Conservation (phyloP, 2,888 invertebrate genomes). For the Polietes domitor region DNA sequence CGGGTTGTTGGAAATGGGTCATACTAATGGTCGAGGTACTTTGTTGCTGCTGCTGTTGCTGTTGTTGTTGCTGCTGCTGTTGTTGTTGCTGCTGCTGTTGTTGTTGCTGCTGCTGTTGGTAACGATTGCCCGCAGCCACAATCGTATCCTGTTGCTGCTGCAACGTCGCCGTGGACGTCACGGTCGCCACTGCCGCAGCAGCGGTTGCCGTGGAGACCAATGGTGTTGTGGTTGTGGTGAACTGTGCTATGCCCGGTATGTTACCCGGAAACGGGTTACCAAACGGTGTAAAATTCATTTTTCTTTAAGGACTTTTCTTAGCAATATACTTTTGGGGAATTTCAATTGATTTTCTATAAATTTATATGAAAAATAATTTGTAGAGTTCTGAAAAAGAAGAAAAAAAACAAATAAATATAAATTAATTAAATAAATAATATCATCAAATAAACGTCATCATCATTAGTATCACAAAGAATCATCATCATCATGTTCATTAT, state of each 20-base stretch:
- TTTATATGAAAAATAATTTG: conserved; percentile 53
- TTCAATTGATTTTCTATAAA: conserved; percentile 48
- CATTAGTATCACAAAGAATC: not conserved
- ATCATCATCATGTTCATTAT: not conserved
- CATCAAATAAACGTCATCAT: not conserved
- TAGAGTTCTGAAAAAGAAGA: conserved; percentile 51
- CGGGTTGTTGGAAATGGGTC: conserved; percentile 83
- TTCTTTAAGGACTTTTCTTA: conserved; percentile 52
- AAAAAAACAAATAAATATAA: conserved; percentile 1
- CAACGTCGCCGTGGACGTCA: conserved; percentile 72
- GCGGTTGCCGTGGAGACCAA: conserved; percentile 84
- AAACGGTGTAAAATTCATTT: conserved; percentile 94
- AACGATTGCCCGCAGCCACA: conserved; percentile 69
- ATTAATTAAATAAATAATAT: not conserved
- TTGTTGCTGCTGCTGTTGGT: conserved; percentile 74
- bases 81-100: conserved; percentile 73
- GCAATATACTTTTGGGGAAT: conserved; percentile 46
- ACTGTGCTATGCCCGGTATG: conserved; percentile 91
- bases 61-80: conserved; percentile 74
- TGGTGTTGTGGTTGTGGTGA: conserved; percentile 82
- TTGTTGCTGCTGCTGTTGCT: conserved; percentile 72
- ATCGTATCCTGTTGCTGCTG: conserved; percentile 73
- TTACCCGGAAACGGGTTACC: conserved; percentile 90
- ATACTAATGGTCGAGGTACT: conserved; percentile 76
- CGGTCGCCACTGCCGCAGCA: conserved; percentile 84